Evolutionary conservation across 2,888 invertebrate species (phyloP).

Genomic region (Xestia xanthographa): DNA sequence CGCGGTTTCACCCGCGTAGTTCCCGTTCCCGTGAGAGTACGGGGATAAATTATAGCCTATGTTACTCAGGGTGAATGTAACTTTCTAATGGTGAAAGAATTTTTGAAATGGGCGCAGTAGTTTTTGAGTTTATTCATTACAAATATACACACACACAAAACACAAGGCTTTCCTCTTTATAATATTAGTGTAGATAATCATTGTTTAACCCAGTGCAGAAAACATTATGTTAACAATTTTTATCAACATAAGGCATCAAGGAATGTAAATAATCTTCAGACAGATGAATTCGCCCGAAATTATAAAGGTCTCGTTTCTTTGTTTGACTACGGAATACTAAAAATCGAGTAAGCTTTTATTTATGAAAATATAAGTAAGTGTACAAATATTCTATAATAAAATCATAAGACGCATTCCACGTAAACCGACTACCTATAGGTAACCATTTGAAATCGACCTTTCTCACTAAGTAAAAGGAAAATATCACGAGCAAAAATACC

Average conservation of each 20-base stretch:
- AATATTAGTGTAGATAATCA: too few species aligned
- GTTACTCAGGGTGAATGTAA: too few species aligned
- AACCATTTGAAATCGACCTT: constrained; percentile 30
- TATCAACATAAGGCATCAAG: background rate
- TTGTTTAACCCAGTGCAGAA: too few species aligned
- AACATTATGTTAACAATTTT: background rate
- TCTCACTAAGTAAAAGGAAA: constrained; percentile 51
- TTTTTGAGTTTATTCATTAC: too few species aligned
- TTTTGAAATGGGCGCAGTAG: too few species aligned
- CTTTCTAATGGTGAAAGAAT: too few species aligned
- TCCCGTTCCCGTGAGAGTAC: too few species aligned
- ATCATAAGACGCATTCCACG: constrained; percentile 18
- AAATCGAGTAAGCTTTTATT: background rate
- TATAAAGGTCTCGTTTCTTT: background rate
- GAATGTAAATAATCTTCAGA: background rate
- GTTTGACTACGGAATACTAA: background rate
- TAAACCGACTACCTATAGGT: constrained; percentile 1
- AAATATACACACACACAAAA: too few species aligned
- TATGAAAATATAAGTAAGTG: background rate
- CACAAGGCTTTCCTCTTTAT: too few species aligned
- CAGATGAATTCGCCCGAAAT: background rate
- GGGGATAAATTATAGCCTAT: too few species aligned
- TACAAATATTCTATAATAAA: background rate
- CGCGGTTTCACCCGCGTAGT: too few species aligned
- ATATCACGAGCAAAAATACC: constrained; percentile 55